Percentiles rank a stretch among this genome's conserved stretches.
Evolutionary conservation across 2,888 invertebrate species (phyloP).

Genomic region (Orthosia incerta): DNA sequence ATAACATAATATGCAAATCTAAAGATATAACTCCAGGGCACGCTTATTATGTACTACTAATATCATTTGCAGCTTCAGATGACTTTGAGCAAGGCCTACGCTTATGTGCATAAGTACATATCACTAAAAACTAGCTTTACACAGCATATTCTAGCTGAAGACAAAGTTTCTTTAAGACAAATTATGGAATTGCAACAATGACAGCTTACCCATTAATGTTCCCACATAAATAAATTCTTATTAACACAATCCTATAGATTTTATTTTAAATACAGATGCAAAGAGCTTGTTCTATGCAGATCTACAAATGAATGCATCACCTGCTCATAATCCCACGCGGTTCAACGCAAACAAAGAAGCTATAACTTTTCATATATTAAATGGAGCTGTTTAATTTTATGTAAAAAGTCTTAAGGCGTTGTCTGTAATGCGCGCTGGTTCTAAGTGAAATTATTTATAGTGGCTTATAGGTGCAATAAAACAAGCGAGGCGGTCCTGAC

Average conservation of each 20-base stretch:
- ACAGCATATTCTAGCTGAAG: conserved; percentile 33
- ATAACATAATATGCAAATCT: conserved; percentile 19
- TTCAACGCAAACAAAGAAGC: conserved; percentile 49
- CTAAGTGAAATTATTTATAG: conserved; percentile 66
- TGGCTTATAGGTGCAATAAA: conserved; percentile 63
- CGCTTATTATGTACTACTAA: conserved; percentile 8
- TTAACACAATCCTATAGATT: conserved; percentile 20
- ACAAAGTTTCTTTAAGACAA: conserved; percentile 35
- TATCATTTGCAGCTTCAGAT: background rate
- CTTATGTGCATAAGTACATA: no score
- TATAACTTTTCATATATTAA: conserved; percentile 43
- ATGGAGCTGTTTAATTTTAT: conserved; percentile 48
- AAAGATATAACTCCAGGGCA: conserved; percentile 10
- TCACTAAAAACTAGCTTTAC: no score
- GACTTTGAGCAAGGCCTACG: conserved; percentile 7
- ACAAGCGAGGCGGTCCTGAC: conserved; percentile 64
- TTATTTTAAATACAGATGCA: conserved; percentile 46
- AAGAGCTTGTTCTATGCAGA: conserved; percentile 35
- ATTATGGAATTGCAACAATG: conserved; percentile 26
- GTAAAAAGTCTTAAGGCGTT: conserved; percentile 52
- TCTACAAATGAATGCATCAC: conserved; percentile 58
- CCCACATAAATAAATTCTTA: conserved; percentile 38
- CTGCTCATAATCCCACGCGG: conserved; percentile 57
- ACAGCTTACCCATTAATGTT: conserved; percentile 15
- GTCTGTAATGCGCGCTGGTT: conserved; percentile 48